Base-by-base conservation (phyloP, 2,113 vertebrate genomes). In the Helogale parvula region DNA sequence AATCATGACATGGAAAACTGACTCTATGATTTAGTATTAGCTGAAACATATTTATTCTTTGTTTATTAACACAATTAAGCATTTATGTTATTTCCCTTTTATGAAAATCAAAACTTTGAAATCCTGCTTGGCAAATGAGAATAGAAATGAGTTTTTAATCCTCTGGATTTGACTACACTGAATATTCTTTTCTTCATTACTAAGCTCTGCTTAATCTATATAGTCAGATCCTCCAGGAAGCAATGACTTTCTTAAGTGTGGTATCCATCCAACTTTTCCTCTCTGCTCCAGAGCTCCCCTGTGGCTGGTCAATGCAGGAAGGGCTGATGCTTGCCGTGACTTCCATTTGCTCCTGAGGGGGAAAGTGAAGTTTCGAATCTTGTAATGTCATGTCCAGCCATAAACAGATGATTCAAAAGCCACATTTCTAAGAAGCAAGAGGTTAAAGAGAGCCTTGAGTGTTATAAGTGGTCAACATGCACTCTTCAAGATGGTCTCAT, bases 61-160 rank as follows among this genome's bases (percentile, higher is more conserved):
- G 63, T 65, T 85, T 16, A 86, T 82, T 66, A 72, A 79, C 7
- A 52, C 23, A 88, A 94, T 88, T 83, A 92, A 88, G 83, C 31
- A 97, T 90, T 87, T n/a, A 91, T 65, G 83, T 19, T 35, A 17
- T 54, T 94, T 87, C 11, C 21, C 45, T 95, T 82, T 71, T 87
- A 81, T 45, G 17, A 50, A 11, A 84, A 93, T 76, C 8, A 80
- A 90, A 97, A 77, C 41, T 65, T 71, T 80, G 52, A 92, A 92
- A 66, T 65, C 3, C 50, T 84, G 2, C 76, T 87, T 66, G 33
- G 63, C 79, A 90, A 86, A n/a, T 72, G 33, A 93, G 60, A 71
- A 65, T 85, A 38, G 38, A 80, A 80, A 65, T 52, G 41, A 7
- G 13, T 33, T 86, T 47, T 92, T 63, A 88, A 76, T 84, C 4